Evolutionary conservation across 2,113 vertebrate species (phyloP), one percentile per base, ranked within the genome.

Genomic region (Onychostoma macrolepis): DNA sequence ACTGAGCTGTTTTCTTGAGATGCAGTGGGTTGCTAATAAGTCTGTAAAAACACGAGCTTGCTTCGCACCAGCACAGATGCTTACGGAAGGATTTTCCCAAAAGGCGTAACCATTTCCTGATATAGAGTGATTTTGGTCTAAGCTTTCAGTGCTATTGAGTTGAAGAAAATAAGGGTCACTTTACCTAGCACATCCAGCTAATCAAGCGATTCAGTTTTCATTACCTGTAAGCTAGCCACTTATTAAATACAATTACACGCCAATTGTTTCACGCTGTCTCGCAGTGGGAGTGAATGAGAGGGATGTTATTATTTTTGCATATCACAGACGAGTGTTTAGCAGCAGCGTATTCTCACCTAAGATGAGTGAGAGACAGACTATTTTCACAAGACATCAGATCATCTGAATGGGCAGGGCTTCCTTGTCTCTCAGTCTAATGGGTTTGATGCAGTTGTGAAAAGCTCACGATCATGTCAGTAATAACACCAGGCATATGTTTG

Each of bases 281-380:
- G 10, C 84, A 15, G 80, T 61, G 28, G 45, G 83, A 72, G 80
- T 53, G 43, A 17, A 4, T 4, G 28, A 30, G 69, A 86, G 77
- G 30, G 72, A 67, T 76, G 50, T 74, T 88, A 83, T 88, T 81
- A 84, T 82, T 61, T 58, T 33, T 89, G 86, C 84, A 83, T 86
- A 86, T 90, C 79, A 84, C 38, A 80, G 63, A 58, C 24, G 2
- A 63, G 69, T 63, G 28, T 75, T 90, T 87, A 86, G 33, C 69
- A 28, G 80, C 53, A 58, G 69, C 30, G 3, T 38, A 17, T 43
- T 80, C 83, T 82, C 86, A 82, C 72, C 79, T 77, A 48, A 21
- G 65, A 79, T 74, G 61, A 50, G 50, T 63, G 86, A 83, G 80
- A 75, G 80, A 83, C 43, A 45, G 17, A 48, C 36, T 58, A 78